Evolutionary conservation across 2,797 vertebrate species (phyloP), one percentile per base, ranked within the genome.

Genomic region (Sebastes elongatus): DNA sequence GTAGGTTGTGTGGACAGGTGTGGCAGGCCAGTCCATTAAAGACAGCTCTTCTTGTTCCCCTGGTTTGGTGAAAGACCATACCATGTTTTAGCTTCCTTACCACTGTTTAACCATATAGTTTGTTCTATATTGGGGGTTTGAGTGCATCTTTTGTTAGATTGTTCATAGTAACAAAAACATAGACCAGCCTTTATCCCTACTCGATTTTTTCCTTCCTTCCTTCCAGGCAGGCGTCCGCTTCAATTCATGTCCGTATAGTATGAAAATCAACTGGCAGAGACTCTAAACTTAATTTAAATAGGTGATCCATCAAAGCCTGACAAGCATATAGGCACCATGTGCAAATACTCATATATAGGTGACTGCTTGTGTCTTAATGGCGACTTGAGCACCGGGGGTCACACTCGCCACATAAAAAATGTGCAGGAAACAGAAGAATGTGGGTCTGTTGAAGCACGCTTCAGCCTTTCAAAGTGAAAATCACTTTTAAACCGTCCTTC

Each of bases 1-100:
- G 2, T 1, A 22, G 49, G 67, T 33, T 42, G 11, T 35, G 61
- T 28, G 64, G 70, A 79, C 85, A 89, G 86, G 85, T 88, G 85
- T 86, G 76, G 22, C 38, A 49, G 70, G 65, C 66, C 38, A 55
- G 76, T n/a, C 33, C 49, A 42, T 46, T 25, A 61, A 38, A 20
- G 25, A 25, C 3, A 35, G 25, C 53, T 10, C 64, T 64, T 4
- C 38, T 42, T 42, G 35, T 27, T 16, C 7, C 25, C 25, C 27
- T 10, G 33, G 38, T 10, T 70, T 42, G 35, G 23, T 27, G 27
- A 53, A 14, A 6, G 32, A 9, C n/a, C 28, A 27, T 2, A 3
- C 4, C 7, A 32, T 18, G 35, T 38, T 74, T 57, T 14, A 32
- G 20, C 38, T 20, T 46, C 18, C 33, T 23, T 18, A 11, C 8